Base-by-base conservation (phyloP, 2,113 vertebrate genomes). In the Crotalus horridus region DNA sequence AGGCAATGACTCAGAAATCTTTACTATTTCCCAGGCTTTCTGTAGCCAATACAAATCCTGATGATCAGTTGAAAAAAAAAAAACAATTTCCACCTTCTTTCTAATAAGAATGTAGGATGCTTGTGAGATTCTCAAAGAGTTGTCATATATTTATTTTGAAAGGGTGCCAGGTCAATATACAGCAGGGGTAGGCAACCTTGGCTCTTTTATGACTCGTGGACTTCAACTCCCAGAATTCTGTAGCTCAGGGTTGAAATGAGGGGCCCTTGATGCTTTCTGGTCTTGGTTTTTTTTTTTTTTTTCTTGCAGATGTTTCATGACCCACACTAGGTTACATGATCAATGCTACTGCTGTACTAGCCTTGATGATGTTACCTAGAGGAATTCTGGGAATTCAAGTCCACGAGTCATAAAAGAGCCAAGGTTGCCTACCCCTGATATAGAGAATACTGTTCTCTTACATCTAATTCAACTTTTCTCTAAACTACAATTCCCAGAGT, bases 111-210 rank as follows among this genome's bases (percentile, higher is more conserved):
- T 53, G 69, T 26, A 1, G 55, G 94, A 88, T 58, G 0, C 6
- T 86, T 90, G 85, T 90, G 92, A 86, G 89, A 94, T 91, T 92
- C 93, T 94, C 93, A 96, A 95, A 88, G 20, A 91, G 92, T 88
- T 93, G 64, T 13, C 0, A 0, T 0, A 59, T 59, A 88, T 92
- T 94, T 95, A 69, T 48, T 3, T 3, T 48, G 43, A n/a, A 59
- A 89, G 69, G 89, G 46, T 56, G 74, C 53, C 89, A 59, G 74
- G 94, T 54, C 0, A 0, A 43, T 29, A 81, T 26, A 20, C 58
- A 55, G 53, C 48, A 51, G 48, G 46, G 46, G 46, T 46, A 46
- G 46, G 46, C 46, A 46, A 46, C 46, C 46, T 46, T 46, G 46
- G 46, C 4, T 46, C 46, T 46, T 46, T 46, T 46, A 46, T 46